Evolutionary conservation across 2,113 vertebrate species (phyloP), one percentile per base, ranked within the genome.

Genomic region (Pseudorasbora parva): DNA sequence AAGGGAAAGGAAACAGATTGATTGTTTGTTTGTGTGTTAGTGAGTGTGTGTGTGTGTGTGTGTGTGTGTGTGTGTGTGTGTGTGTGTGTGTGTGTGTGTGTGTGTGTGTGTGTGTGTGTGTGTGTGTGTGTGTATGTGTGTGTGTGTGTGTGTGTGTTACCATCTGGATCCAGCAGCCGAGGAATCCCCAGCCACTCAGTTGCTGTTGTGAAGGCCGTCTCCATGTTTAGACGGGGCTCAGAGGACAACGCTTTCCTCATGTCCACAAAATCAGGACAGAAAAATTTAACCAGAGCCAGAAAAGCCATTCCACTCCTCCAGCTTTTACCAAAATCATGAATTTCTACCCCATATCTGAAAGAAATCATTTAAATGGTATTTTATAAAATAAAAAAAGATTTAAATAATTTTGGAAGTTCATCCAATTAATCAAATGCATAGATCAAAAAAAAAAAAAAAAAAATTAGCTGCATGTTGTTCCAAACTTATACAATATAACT

Each of bases 261-360:
- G 86, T 98, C 95, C 41, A 98, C 95, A 87, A 97, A 88, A 78
- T 90, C 94, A 62, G 93, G 95, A 79, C 96, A 93, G 54, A 97
- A 95, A 82, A 95, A 95, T 91, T 97, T 96, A 82, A 98, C 96
- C 83, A 97, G 4, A 0, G 96, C 96, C 79, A 97, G 92, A 90
- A 98, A 97, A 10, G 96, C 96, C 82, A 97, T 89, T 27, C 97
- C 97, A 5, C 94, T 97, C 83, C 93, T 94, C 97, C 97, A 99
- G 84, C 97, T 98, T 90, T 92, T 93, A 5, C 95, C 93, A 66
- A 97, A 98, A 86, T 98, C 96, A 81, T 94, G 93, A 82, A 97
- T 95, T 4, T 96, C 95, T 84, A 98, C 95, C 0, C 96, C 96
- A 4, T 96, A 97, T 88, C 96, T 97, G 76, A 59, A 75, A 2